A percentile compares a stretch with the other conserved stretches of the same genome.
Evolutionary conservation across 1,140 invertebrate genomes (phyloP).

Genomic region (Mercenaria mercenaria): DNA sequence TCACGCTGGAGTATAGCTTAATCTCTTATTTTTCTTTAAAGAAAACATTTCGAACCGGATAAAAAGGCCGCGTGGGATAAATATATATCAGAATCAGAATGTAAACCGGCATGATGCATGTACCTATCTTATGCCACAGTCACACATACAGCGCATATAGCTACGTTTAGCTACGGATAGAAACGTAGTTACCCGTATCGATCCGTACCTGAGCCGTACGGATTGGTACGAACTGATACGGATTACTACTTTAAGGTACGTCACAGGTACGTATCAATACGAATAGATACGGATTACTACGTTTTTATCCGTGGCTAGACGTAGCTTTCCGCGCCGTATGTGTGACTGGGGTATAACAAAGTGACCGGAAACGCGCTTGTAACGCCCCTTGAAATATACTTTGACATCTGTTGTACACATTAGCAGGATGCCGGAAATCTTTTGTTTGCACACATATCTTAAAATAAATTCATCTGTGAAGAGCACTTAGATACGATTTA

Average conservation of each 20-base stretch:
- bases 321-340: no score
- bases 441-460: not conserved
- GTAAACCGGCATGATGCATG: not conserved
- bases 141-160: no score
- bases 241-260: no score
- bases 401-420: not conserved
- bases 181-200: no score
- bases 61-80: not conserved
- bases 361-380: not conserved
- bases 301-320: no score
- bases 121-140: no score
- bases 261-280: no score
- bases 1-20: slow-evolving; percentile 5
- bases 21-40: slow-evolving; percentile 9
- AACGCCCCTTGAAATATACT: slow-evolving; percentile 15
- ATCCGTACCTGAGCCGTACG: no score
- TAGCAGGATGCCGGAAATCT: not conserved
- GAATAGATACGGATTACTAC: no score
- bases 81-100: not conserved
- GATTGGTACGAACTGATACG: no score
- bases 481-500: not conserved
- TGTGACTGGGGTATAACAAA: no score
- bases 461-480: not conserved
- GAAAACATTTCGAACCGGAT: not conserved
- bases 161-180: no score